A percentile compares a stretch with the other conserved stretches of the same genome.
These are phyloP conservation scores for Machimus rusticus DNA, from an alignment of 2,888 invertebrate species.

Conservation along the genomic window DNA sequence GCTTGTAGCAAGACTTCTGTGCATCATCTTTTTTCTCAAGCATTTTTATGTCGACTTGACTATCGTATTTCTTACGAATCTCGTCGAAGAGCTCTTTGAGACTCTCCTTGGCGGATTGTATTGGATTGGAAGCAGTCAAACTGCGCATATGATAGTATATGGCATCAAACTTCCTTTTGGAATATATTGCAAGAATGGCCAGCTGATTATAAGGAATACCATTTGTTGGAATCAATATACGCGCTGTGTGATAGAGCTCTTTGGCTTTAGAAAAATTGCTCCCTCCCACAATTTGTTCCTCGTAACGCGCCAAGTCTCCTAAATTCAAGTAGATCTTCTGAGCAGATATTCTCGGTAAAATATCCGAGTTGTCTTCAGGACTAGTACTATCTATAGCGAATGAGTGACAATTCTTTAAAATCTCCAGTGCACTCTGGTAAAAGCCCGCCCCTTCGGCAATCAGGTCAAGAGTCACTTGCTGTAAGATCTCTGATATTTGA, in stretches of 20 bases:
- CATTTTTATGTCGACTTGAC: not conserved
- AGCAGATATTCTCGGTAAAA: slow-evolving; percentile 81
- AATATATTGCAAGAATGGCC: slow-evolving; percentile 85
- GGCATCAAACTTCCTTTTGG: slow-evolving; percentile 94
- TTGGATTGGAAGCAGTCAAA: slow-evolving; percentile 91
- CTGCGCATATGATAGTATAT: slow-evolving; percentile 97
- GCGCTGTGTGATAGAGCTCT: slow-evolving; percentile 92
- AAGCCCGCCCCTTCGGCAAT: slow-evolving; percentile 83
- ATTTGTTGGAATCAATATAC: slow-evolving; percentile 92
- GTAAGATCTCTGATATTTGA: slow-evolving; percentile 66
- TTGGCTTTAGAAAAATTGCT: slow-evolving; percentile 81
- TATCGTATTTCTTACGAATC: slow-evolving; percentile 74
- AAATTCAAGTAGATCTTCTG: slow-evolving; percentile 89
- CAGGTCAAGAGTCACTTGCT: slow-evolving; percentile 65
- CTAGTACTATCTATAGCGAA: not conserved
- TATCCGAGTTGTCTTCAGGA: slow-evolving; percentile 51
- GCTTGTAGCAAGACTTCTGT: not conserved
- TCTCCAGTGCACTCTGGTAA: slow-evolving; percentile 77
- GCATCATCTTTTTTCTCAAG: not conserved
- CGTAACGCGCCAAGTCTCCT: slow-evolving; percentile 92
- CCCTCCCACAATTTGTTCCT: slow-evolving; percentile 82
- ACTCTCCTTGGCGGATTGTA: slow-evolving; percentile 90
- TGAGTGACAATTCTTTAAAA: slow-evolving; percentile 75
- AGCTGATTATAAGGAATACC: slow-evolving; percentile 95
- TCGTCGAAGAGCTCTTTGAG: slow-evolving; percentile 89